Percentiles rank a stretch among this genome's conserved stretches.
Conservation (phyloP, 2,113 vertebrate species). For the Colistium nudipinnis region DNA sequence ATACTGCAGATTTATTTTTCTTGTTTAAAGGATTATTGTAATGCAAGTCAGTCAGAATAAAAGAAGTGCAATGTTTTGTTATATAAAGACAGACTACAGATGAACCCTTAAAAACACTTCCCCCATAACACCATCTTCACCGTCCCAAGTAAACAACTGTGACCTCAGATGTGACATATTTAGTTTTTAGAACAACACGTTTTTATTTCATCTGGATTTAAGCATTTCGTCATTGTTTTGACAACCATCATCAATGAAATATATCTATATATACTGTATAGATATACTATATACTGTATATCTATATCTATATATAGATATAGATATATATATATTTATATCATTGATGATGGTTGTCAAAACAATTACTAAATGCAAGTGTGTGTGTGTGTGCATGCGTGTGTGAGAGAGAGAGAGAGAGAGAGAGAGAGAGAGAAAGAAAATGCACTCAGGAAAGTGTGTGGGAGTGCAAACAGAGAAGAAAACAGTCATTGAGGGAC, state of each 20-base stretch:
- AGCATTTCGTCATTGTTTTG: conserved; percentile 53
- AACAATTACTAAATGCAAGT: no score
- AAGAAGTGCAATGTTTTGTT: conserved; percentile 3
- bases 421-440: no score
- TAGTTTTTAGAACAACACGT: no score
- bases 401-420: background rate
- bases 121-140: conserved; percentile 10
- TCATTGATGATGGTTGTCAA: no score
- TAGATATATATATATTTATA: no score
- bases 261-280: no score
- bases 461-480: conserved; percentile 63
- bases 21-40: conserved; percentile 11
- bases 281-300: no score
- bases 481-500: conserved; percentile 47
- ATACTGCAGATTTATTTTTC: conserved; percentile 29
- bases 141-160: conserved; percentile 46
- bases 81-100: conserved; percentile 61
- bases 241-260: conserved; percentile 28
- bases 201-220: conserved; percentile 54
- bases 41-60: conserved; percentile 4
- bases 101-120: conserved; percentile 41
- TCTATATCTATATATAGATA: no score
- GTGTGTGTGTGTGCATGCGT: conserved; percentile 3
- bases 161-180: conserved; percentile 58
- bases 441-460: conserved; percentile 36